Percentiles rank a stretch among this genome's conserved stretches.
These are phyloP conservation scores for Atlantisia rogersi DNA, from an alignment of 2,113 vertebrate genomes.

Conservation along the genomic window DNA sequence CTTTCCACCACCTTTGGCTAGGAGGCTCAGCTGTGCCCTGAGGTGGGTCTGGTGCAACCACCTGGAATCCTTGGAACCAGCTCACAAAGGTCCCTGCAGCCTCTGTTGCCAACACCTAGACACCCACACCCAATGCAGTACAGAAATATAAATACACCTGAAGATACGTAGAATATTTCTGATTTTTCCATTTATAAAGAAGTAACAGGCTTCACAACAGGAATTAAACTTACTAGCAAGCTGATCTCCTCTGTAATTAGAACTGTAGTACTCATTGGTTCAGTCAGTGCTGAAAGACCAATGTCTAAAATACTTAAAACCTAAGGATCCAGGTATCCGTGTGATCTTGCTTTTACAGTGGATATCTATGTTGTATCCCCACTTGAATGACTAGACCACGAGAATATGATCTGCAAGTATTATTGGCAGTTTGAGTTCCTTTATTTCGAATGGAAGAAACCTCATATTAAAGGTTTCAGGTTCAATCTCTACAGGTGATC, in stretches of 20 bases:
- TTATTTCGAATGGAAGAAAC: not conserved
- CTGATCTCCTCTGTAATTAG: not conserved
- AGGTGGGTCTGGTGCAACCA: fast-evolving
- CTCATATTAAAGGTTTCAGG: not conserved
- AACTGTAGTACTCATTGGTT: not conserved
- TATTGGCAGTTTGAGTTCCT: not conserved
- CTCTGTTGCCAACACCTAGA: fast-evolving
- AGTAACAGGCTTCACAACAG: not conserved
- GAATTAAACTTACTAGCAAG: not conserved
- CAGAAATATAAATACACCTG: not conserved
- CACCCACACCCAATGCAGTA: not conserved
- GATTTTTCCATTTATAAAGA: not conserved
- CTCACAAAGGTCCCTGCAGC: not conserved
- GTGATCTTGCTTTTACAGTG: not conserved
- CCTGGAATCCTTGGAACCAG: fast-evolving
- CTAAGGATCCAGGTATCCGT: not conserved
- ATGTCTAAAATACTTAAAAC: not conserved
- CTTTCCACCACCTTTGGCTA: not conserved
- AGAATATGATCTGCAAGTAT: not conserved
- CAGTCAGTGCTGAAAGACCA: not conserved
- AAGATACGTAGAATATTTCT: not conserved
- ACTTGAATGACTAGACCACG: not conserved
- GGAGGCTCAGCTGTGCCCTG: fast-evolving
- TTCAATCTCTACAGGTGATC: slow-evolving; percentile 39
- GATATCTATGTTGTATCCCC: not conserved